Evolutionary conservation across 2,113 vertebrate species (phyloP), one percentile per base, ranked within the genome.

Genomic region (Struthidea cinerea): DNA sequence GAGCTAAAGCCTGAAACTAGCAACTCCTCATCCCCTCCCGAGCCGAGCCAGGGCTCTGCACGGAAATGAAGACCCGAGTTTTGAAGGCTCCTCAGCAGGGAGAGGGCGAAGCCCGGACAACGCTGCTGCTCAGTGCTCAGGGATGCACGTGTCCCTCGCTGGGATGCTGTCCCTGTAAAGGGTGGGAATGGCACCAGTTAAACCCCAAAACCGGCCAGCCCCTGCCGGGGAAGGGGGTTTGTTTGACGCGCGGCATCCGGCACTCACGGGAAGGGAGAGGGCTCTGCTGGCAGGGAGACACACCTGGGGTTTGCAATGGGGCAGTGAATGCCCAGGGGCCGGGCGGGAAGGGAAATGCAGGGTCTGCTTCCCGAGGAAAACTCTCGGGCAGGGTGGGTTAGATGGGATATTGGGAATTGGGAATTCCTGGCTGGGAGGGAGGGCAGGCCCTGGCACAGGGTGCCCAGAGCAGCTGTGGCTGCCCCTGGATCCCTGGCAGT

Each of bases 1-100:
- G 90, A 94, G 37, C 60, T 86, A 96, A 97, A 98, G 96, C 97
- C 97, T 95, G 96, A 84, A 97, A 97, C 97, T 30, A 97, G 97
- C 74, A 83, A 96, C 95, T 98, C 74, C 86, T 97, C 96, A 90
- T 94, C 96, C 89, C 74, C 69, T 79, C 93, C 33, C 46, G 32
- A 87, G 96, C 64, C 90, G 21, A 19, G 53, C 11, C 78, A 7
- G 74, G 70, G 57, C 69, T 56, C n/a, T 3, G 57, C 8, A 0
- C 20, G 10, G 61, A 18, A 32, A 95, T 81, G 73, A 92, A 95
- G 86, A 94, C 49, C 84, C 42, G 65, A 27, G 28, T 93, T 93
- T 83, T 67, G 32, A 77, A 95, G 87, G 68, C 69, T 82, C 84
- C 17, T 15, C 87, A n/a, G 94, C 60, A 57, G 93, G 87, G 26